Evolutionary conservation across 2,797 vertebrate species (phyloP).

Genomic region (Ciconia nigra): DNA sequence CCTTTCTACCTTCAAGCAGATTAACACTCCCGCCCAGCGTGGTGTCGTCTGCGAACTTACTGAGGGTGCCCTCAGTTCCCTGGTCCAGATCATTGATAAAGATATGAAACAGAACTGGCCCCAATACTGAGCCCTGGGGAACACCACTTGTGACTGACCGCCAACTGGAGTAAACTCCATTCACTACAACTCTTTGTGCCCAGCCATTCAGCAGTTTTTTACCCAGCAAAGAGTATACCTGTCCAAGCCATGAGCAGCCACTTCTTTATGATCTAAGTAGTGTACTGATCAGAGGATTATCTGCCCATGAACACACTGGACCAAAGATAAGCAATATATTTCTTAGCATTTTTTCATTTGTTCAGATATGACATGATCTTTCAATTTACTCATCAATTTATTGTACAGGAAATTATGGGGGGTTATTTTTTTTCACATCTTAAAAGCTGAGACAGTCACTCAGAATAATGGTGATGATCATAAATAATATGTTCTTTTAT

Average conservation of each 20-base stretch:
- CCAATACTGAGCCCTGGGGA: not conserved
- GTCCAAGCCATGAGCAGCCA: not conserved
- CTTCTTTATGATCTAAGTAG: not conserved
- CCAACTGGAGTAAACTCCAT: not conserved
- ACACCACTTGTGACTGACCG: not conserved
- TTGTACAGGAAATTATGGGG: not conserved
- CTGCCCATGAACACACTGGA: not conserved
- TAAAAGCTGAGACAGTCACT: not conserved
- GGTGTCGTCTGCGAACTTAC: not conserved
- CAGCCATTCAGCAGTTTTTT: not conserved
- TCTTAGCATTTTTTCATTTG: not conserved
- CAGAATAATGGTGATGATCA: not conserved
- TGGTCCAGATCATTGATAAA: not conserved
- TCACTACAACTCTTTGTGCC: not conserved
- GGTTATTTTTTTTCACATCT: not conserved
- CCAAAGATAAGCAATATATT: not conserved
- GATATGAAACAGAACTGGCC: not conserved
- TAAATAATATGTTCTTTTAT: not conserved
- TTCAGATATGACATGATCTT: not conserved
- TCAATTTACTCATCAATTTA: not conserved
- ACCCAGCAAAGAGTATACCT: not conserved
- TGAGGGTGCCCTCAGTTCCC: not conserved
- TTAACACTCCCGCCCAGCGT: rapidly evolving
- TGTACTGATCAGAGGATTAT: not conserved
- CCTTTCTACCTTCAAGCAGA: not conserved